These are phyloP conservation scores for Liolophura sinensis DNA, from an alignment of 1,140 invertebrate species.

Conservation along the genomic window DNA sequence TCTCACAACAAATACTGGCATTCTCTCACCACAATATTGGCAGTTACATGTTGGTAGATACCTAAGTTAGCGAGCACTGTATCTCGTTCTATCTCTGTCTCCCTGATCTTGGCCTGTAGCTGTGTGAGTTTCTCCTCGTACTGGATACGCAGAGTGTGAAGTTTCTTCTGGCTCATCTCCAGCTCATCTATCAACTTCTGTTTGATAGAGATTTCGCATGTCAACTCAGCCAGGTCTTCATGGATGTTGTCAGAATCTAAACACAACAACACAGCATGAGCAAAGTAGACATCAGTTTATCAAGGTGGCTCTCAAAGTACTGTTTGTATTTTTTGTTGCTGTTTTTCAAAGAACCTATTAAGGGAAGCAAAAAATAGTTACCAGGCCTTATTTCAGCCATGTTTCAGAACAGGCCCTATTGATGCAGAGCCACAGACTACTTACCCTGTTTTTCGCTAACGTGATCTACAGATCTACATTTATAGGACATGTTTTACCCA, in stretches of 20 bases:
- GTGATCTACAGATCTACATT: too few relatives aligned
- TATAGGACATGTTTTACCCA: too few relatives aligned
- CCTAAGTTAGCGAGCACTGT: constrained; percentile 74
- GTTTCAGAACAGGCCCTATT: too few relatives aligned
- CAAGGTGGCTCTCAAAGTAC: too few relatives aligned
- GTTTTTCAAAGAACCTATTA: too few relatives aligned
- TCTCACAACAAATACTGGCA: background rate
- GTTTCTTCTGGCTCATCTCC: constrained; percentile 81
- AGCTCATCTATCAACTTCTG: constrained; percentile 92
- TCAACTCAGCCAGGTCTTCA: constrained; percentile 78
- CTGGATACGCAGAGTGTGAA: constrained; percentile 79
- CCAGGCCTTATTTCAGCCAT: too few relatives aligned
- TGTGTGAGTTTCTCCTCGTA: constrained; percentile 94
- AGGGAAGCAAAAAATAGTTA: too few relatives aligned
- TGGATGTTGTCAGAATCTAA: constrained; percentile 60
- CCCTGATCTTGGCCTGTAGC: constrained; percentile 83
- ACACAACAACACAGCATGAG: background rate
- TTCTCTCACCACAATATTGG: background rate
- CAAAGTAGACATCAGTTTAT: too few relatives aligned
- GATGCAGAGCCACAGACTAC: too few relatives aligned
- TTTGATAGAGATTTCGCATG: constrained; percentile 89
- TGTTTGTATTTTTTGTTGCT: too few relatives aligned
- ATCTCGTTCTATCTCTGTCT: constrained; percentile 91
- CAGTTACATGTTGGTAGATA: constrained; percentile 22
- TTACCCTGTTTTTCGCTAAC: too few relatives aligned